Base-by-base conservation (phyloP, 92 coral and sea anemone species). In the Parazoanthus darwini region DNA sequence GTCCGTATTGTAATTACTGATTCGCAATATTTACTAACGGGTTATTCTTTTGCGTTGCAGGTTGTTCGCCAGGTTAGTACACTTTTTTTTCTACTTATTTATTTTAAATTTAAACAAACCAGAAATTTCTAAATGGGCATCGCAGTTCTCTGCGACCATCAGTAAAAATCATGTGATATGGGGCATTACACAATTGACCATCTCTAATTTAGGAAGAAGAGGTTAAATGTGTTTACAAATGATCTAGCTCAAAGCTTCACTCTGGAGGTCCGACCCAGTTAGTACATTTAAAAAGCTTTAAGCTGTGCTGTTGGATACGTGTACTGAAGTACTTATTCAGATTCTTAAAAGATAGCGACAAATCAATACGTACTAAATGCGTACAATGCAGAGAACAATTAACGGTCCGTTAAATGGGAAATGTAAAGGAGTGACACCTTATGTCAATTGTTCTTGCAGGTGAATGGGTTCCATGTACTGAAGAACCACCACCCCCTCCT, bases 401-500 rank as follows among this genome's bases (percentile, higher is more conserved):
- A 22, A 67, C 73, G 10, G 29, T 25, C 73, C 22, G 73, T 5
- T 22, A 15, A 20, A 75, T 75, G 23, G 23, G 25, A 35, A 48
- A 48, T 48, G 9, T 7, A 48, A 48, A 48, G 51, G 9, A 5
- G 51, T 48, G 51, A 48, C 51, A 48, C 51, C 51, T 11, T 7
- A 0, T 48, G 51, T 48, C 51, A 6, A 7, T 75, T 75, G 6
- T 15, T 75, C 35, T 33, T 36, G n/a, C 79, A 75, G 79, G 79
- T 75, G 79, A 75, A 75, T 75, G 79, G 79, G 22, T 36, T 75
- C 79, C 79, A 20, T 75, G 79, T 37, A 67, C 73, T 67, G 73
- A 67, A 67, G 73, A 67, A 67, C 73, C 73, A 67, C 51, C 51
- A 7, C 73, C 73, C 22, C 1, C 73, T 67, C 73, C 73, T n/a